phyloP scores from a whole-genome alignment of 2,888 invertebrate species.

The Hipparchia sbordonii region DNA sequence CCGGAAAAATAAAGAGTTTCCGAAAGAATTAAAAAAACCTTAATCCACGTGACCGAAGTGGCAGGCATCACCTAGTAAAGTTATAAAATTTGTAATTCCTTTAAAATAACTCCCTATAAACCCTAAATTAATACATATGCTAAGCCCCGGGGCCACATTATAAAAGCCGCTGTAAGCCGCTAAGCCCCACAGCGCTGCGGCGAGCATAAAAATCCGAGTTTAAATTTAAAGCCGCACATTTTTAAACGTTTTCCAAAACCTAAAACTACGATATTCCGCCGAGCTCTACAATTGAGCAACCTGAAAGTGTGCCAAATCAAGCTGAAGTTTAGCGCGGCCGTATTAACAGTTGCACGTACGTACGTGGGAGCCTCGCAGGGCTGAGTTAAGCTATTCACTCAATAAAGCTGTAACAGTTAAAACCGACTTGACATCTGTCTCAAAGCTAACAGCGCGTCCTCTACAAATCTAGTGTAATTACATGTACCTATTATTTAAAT shows the following conservation, averaged over 20 bases:
- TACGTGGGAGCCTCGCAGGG: constrained; percentile 4
- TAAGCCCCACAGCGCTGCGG: constrained; percentile 14
- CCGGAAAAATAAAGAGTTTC: too few species aligned
- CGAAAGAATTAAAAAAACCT: too few species aligned
- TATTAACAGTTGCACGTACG: constrained; percentile 31
- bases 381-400: not conserved
- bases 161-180: constrained; percentile 9
- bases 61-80: too few species aligned
- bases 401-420: not conserved
- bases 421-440: too few species aligned
- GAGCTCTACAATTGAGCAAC: constrained; percentile 29
- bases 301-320: constrained; percentile 43
- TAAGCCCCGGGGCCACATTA: not conserved
- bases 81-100: not conserved
- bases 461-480: too few species aligned
- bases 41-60: too few species aligned
- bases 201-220: constrained; percentile 19
- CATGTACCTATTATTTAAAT: too few species aligned
- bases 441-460: too few species aligned
- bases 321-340: constrained; percentile 36
- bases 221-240: constrained; percentile 20
- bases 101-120: constrained; percentile 2
- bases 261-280: constrained; percentile 32
- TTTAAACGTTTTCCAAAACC: constrained; percentile 32
- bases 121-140: not conserved